phyloP scores from a whole-genome alignment of 2,888 invertebrate species.

The Alloscopus bannaensis region DNA sequence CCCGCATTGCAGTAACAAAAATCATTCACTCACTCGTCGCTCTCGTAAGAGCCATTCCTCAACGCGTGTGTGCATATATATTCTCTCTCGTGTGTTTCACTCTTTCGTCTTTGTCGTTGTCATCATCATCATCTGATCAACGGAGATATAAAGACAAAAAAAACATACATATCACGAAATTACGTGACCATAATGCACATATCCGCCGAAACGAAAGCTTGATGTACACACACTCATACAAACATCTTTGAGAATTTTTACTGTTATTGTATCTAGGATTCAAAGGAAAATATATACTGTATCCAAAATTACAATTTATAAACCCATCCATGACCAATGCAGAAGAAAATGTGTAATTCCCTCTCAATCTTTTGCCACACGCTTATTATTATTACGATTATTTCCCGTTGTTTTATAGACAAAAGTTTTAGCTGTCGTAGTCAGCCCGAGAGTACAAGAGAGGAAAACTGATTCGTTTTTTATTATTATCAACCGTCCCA shows the following conservation, averaged over 20 bases:
- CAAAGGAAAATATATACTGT: neutral
- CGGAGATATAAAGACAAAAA: constrained; percentile 28
- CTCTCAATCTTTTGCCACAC: neutral
- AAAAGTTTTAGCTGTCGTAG: constrained; percentile 17
- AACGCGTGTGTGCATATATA: neutral
- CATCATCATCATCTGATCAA: constrained; percentile 31
- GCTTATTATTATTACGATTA: constrained; percentile 18
- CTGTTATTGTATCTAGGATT: constrained; percentile 24
- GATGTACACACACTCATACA: neutral
- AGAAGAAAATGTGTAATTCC: neutral
- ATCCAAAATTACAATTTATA: constrained; percentile 7
- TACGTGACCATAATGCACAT: constrained; percentile 53
- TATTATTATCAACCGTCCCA: neutral
- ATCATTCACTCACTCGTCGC: constrained; percentile 11
- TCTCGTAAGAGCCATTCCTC: neutral
- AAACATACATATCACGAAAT: constrained; percentile 49
- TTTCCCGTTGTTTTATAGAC: constrained; percentile 38
- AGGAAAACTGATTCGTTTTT: constrained; percentile 12
- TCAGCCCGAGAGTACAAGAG: constrained; percentile 2
- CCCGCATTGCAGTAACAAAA: constrained; percentile 4
- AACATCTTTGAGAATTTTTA: constrained; percentile 13
- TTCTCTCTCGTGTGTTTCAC: constrained; percentile 3
- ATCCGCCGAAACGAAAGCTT: constrained; percentile 10
- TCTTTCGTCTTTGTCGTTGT: constrained; percentile 15
- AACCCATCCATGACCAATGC: constrained; percentile 20